Evolutionary conservation across 2,113 vertebrate genomes (phyloP).

Genomic region (Myiozetetes cayanensis): DNA sequence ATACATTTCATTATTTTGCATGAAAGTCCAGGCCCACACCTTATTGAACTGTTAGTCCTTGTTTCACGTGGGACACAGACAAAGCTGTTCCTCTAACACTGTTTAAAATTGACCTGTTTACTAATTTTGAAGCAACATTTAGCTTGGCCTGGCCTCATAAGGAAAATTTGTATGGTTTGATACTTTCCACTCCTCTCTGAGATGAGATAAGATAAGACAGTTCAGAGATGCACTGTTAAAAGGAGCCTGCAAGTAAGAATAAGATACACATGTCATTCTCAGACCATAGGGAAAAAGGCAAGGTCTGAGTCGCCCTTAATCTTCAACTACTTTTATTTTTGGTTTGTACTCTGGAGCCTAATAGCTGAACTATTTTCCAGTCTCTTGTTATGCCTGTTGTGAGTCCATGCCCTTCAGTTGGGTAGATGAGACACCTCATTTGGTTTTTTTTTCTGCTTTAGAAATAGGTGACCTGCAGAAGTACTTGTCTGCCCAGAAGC

Average conservation of each 20-base stretch:
- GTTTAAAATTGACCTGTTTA: background rate
- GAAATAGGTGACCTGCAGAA: background rate
- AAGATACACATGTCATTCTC: background rate
- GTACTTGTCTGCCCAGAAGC: background rate
- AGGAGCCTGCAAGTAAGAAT: background rate
- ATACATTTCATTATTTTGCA: background rate
- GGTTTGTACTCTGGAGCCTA: background rate
- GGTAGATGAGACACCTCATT: background rate
- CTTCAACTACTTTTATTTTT: background rate
- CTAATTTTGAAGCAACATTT: background rate
- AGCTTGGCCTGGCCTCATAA: background rate
- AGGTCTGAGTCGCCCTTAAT: background rate
- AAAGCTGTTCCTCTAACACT: background rate
- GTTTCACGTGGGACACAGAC: background rate
- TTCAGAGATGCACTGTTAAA: background rate
- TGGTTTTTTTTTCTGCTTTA: background rate
- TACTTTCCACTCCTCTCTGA: background rate
- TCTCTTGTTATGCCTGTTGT: background rate
- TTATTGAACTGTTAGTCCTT: background rate
- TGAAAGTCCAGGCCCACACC: background rate
- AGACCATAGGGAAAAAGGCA: background rate
- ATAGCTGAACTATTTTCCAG: accelerated
- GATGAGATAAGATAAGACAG: background rate
- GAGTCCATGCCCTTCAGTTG: background rate
- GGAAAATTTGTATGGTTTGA: background rate